Conservation (phyloP, 2,797 vertebrate species). For the Channallabes apus region DNA sequence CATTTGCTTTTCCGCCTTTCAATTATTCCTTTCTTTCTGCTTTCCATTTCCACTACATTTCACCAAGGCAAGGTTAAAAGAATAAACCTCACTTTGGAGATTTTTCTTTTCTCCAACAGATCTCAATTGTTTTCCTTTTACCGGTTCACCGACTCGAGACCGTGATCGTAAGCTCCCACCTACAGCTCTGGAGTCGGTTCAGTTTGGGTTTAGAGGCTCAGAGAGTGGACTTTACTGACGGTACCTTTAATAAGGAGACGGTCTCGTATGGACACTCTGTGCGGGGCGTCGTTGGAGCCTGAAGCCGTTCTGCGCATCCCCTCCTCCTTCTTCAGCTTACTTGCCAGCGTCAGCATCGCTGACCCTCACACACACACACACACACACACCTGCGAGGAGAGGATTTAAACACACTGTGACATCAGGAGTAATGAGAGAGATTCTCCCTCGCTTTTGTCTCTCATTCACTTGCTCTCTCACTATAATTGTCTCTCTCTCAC, state of each 20-base stretch:
- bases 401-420: not conserved
- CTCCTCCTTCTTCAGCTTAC: slow-evolving; percentile 93
- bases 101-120: not conserved
- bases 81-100: not conserved
- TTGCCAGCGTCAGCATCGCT: slow-evolving; percentile 93
- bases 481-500: too few relatives aligned
- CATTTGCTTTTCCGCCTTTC: too few relatives aligned
- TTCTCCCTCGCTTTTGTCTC: too few relatives aligned
- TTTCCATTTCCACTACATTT: too few relatives aligned
- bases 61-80: not conserved
- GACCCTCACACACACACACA: slow-evolving; percentile 42
- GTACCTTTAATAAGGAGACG: slow-evolving; percentile 96
- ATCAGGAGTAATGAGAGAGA: not conserved
- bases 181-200: not conserved
- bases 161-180: not conserved
- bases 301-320: slow-evolving; percentile 80
- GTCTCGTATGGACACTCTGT: slow-evolving; percentile 92
- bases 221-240: not conserved
- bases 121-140: not conserved
- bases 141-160: not conserved
- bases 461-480: not conserved
- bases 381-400: slow-evolving; percentile 17
- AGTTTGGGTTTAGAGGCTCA: not conserved
- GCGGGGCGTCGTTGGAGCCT: slow-evolving; percentile 80
- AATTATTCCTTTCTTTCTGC: too few relatives aligned